Percentiles rank a stretch among this genome's conserved stretches.
Conservation (phyloP, 92 coral and sea anemone species). For the Phymanthus crucifer region DNA sequence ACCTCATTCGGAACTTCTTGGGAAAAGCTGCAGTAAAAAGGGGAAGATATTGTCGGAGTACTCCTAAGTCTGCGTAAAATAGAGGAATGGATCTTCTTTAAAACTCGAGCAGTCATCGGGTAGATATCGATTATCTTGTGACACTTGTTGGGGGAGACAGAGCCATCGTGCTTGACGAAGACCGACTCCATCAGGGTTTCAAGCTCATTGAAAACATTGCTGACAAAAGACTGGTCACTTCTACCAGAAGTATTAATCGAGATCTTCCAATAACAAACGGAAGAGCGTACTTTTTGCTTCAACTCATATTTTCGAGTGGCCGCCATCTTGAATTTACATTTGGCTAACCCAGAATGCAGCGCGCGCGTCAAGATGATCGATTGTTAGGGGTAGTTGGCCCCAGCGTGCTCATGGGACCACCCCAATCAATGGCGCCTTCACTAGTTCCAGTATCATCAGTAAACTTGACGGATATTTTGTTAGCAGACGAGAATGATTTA, state of each 20-base stretch:
- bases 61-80: conserved; percentile 1
- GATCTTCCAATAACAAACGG: background rate
- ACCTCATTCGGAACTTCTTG: conserved; percentile 26
- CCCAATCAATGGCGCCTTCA: conserved; percentile 66
- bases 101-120: conserved; percentile 12
- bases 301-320: background rate
- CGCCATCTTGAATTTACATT: background rate
- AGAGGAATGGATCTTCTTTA: conserved; percentile 10
- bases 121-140: background rate
- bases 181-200: background rate
- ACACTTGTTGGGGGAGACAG: background rate
- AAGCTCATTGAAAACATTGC: background rate
- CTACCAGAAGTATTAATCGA: background rate
- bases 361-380: background rate
- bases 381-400: background rate
- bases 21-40: conserved; percentile 19
- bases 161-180: background rate
- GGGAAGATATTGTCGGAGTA: conserved; percentile 17
- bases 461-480: conserved; percentile 70
- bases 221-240: background rate
- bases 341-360: background rate
- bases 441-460: conserved; percentile 66
- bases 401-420: conserved; percentile 28
- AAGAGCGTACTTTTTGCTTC: background rate
- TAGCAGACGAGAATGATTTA: conserved; percentile 60